Conservation (phyloP, 2,113 vertebrate species). For the Tympanuchus pallidicinctus region DNA sequence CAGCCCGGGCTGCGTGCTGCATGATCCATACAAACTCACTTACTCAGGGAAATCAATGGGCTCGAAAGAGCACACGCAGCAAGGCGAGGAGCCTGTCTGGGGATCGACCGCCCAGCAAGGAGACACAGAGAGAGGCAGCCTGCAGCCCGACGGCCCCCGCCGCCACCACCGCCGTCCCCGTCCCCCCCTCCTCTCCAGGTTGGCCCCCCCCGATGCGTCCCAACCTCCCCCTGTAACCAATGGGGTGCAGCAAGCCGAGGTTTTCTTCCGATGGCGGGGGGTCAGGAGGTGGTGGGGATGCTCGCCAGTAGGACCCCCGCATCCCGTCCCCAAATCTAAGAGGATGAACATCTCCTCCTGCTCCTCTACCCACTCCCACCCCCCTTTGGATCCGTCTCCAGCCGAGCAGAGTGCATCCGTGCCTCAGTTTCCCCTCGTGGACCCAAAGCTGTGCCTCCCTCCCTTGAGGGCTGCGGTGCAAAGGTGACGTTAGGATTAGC, state of each 20-base stretch:
- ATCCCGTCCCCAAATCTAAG: fast-evolving
- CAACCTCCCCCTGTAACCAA: fast-evolving
- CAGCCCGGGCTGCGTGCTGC: constrained; percentile 58
- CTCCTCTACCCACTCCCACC: fast-evolving
- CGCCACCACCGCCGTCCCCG: not conserved
- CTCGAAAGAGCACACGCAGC: constrained; percentile 69
- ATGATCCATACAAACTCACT: constrained; percentile 79
- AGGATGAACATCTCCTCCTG: not conserved
- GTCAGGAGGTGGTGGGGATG: no score
- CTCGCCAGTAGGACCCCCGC: not conserved
- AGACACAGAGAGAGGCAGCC: constrained; percentile 52
- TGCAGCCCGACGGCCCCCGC: not conserved
- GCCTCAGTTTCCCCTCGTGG: constrained; percentile 24
- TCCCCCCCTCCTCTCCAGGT: not conserved
- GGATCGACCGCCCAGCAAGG: constrained; percentile 64
- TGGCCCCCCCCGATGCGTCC: no score
- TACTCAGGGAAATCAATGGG: constrained; percentile 77
- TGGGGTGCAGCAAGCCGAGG: fast-evolving
- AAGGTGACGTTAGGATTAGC: not conserved
- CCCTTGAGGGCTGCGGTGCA: fast-evolving
- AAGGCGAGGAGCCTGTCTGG: constrained; percentile 72
- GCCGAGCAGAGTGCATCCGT: not conserved
- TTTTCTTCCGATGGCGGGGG: fast-evolving
- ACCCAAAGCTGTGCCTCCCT: no score
- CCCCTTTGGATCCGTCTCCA: fast-evolving